Base-by-base conservation (phyloP, 2,888 invertebrate species). In the Himalopsyche anomala region DNA sequence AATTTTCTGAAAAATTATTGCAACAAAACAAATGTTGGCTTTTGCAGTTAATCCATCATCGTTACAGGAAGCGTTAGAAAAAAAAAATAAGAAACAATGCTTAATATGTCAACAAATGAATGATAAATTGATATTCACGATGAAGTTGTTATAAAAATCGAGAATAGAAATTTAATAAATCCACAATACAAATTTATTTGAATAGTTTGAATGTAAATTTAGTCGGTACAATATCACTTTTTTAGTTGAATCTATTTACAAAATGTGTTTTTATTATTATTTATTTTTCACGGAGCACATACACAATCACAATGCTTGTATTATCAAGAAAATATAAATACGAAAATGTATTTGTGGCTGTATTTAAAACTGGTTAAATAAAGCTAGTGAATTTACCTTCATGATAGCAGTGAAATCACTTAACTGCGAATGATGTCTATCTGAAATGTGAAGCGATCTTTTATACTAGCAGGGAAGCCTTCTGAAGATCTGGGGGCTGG, bases 381-480 rank as follows among this genome's bases (percentile, higher is more conserved):
- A 42, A 38, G 54, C 19, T 51, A 51, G 36, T 80, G 69, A 55
- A 84, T 79, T 87, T 88, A 88, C 88, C 88, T 88, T 88, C 88
- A 88, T 88, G 87, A 62, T 84, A 82, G 86, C 79, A 74, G 84
- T 83, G 84, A 81, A 84, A 87, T 85, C 86, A 82, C 86, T 83
- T 80, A 87, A 74, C 84, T 83, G 87, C 84, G 85, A 87, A 80
- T 88, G 88, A 87, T 88, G 88, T 83, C 69, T 56, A 80, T 54
- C 83, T 36, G 74, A 81, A 82, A 85, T 85, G 79, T 83, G 80
- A 19, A 28, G 17, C 38, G 83, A 83, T 54, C 84, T 87, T 87
- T 85, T 87, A 87, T 87, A 86, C 82, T 74, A 28, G 56, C 79
- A 28, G 82, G 40, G 74, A 79, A 80, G 80, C 80, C 17, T 38